Conservation (phyloP, 2,797 vertebrate species). For the Limnodromus scolopaceus region DNA sequence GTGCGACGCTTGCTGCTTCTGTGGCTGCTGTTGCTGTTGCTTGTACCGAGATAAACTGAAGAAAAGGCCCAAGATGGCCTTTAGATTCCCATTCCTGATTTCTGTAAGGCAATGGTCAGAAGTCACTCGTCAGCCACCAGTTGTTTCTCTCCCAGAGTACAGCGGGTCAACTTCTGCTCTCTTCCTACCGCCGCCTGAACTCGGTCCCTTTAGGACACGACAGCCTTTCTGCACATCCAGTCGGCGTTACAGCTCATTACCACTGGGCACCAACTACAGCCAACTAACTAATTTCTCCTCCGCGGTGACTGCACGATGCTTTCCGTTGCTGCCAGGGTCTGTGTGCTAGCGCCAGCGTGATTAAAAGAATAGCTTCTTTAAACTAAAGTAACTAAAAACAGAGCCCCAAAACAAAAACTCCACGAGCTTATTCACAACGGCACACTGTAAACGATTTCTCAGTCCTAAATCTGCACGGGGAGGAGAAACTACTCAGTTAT, state of each 20-base stretch:
- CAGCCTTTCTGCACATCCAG: not conserved
- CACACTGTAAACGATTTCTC: not conserved
- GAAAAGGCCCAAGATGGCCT: slow-evolving; percentile 97
- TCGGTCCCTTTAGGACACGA: not conserved
- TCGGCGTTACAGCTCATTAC: not conserved
- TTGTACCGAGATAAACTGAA: slow-evolving; percentile 98
- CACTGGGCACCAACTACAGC: slow-evolving; percentile 14
- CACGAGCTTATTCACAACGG: not conserved
- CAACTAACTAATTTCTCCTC: not conserved
- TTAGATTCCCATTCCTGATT: slow-evolving; percentile 97
- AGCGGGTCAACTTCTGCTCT: not conserved
- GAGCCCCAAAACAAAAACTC: not conserved
- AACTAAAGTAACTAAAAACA: not conserved
- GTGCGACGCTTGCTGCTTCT: slow-evolving; percentile 74
- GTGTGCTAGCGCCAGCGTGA: not conserved
- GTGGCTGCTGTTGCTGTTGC: slow-evolving; percentile 90
- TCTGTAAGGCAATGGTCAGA: slow-evolving; percentile 82
- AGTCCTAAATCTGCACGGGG: not conserved
- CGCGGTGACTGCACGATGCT: not conserved
- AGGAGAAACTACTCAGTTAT: not conserved
- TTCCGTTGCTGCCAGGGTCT: not conserved
- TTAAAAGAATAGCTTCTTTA: not conserved
- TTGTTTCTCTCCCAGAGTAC: accelerated
- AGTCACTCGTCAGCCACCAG: not conserved
- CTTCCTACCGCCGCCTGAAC: accelerated